Evolutionary conservation across 1,140 invertebrate species (phyloP).

Genomic region (Camponotus pennsylvanicus): DNA sequence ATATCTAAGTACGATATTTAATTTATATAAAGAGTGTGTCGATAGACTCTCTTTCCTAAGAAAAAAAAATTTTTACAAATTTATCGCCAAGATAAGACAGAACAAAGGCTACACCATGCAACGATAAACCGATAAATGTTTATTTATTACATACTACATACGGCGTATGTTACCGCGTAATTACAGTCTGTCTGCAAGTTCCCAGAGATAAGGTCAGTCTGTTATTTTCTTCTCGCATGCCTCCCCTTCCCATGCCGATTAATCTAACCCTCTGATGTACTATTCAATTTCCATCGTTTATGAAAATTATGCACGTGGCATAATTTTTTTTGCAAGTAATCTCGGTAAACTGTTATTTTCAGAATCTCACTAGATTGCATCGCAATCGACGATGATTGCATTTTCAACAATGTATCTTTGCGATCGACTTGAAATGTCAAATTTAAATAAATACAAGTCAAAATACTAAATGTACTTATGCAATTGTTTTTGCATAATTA

Average conservation of each 20-base stretch:
- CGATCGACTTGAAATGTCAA: background rate
- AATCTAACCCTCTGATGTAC: constrained; percentile 25
- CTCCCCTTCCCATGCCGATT: background rate
- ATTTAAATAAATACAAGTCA: background rate
- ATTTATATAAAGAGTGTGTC: constrained; percentile 15
- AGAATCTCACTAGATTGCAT: background rate
- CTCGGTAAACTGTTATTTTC: background rate
- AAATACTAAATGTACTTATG: background rate
- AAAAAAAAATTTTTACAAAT: constrained; percentile 16
- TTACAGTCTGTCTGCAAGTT: constrained; percentile 64
- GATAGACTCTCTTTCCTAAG: background rate
- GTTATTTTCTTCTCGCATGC: constrained; percentile 66
- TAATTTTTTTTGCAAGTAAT: background rate
- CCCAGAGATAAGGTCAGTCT: constrained; percentile 57
- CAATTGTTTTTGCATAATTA: background rate
- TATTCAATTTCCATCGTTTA: constrained; percentile 56
- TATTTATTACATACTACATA: constrained; percentile 51
- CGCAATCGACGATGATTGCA: background rate
- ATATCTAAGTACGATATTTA: constrained; percentile 1
- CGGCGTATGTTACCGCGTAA: constrained; percentile 47
- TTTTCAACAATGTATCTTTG: background rate
- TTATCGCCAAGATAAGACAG: constrained; percentile 24
- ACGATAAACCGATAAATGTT: constrained; percentile 63
- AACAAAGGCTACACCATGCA: constrained; percentile 27
- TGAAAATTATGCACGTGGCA: constrained; percentile 33